Conservation (phyloP, 2,797 vertebrate species). For the Fistularia tabacaria region DNA sequence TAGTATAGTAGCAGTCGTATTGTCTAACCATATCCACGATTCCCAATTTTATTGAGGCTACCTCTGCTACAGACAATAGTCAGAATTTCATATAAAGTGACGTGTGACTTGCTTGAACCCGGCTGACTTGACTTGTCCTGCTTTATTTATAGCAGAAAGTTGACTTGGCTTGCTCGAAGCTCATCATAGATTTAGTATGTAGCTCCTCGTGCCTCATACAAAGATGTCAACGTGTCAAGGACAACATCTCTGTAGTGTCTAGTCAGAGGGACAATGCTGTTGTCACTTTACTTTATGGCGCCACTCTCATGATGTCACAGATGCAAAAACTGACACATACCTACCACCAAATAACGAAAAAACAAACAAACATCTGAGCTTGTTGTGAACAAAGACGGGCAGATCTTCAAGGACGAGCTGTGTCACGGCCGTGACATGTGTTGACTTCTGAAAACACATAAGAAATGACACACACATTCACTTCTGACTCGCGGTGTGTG, state of each 20-base stretch:
- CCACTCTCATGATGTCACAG: conserved; percentile 16
- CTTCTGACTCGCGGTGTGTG: conserved; percentile 9
- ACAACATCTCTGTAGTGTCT: conserved; percentile 5
- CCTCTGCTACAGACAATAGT: too few species aligned
- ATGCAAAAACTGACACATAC: conserved; percentile 18
- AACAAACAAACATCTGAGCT: conserved; percentile 3
- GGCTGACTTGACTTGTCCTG: too few species aligned
- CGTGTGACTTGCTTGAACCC: too few species aligned
- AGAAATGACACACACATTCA: not conserved
- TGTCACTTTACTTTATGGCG: conserved; percentile 18
- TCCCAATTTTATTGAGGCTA: too few species aligned
- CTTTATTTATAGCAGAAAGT: too few species aligned
- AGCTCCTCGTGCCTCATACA: conserved; percentile 16
- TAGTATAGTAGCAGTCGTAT: too few species aligned
- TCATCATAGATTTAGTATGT: conserved; percentile 4
- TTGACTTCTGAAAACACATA: conserved; percentile 7
- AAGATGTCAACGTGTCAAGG: conserved; percentile 31
- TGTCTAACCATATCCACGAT: too few species aligned
- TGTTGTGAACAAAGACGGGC: not conserved
- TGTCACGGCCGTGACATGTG: not conserved
- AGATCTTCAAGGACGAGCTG: conserved; percentile 15
- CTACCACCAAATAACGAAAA: not conserved
- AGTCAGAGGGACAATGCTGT: conserved; percentile 7
- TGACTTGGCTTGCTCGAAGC: not conserved
- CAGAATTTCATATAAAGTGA: too few species aligned